These are phyloP conservation scores for Tetragonula carbonaria DNA, from an alignment of 2,888 invertebrate genomes.

Conservation along the genomic window DNA sequence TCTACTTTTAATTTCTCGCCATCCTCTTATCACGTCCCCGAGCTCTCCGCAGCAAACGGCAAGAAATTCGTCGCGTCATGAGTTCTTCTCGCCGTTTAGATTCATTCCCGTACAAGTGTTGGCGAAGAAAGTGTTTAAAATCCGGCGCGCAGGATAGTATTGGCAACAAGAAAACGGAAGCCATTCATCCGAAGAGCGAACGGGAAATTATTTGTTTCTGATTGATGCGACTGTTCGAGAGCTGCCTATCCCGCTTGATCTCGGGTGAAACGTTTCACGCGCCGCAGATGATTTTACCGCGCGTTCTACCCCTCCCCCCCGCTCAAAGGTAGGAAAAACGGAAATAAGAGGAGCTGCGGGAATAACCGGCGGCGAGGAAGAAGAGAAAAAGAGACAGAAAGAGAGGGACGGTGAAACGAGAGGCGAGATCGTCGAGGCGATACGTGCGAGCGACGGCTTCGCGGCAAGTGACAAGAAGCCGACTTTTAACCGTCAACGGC, in stretches of 20 bases:
- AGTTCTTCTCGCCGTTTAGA: conserved; percentile 2
- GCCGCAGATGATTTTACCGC: conserved; percentile 8
- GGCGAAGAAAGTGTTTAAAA: background rate
- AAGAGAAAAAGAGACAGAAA: background rate
- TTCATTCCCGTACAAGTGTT: background rate
- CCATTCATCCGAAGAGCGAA: conserved; percentile 17
- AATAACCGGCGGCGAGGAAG: background rate
- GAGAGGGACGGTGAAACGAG: conserved; percentile 38
- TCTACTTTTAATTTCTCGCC: background rate
- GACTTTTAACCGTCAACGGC: conserved; percentile 74
- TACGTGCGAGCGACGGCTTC: conserved; percentile 58
- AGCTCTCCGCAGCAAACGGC: background rate
- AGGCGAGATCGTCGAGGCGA: conserved; percentile 46
- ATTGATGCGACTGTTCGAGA: background rate
- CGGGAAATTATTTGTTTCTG: conserved; percentile 41
- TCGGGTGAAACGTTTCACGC: conserved; percentile 7
- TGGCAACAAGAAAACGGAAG: conserved; percentile 5
- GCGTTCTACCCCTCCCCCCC: background rate
- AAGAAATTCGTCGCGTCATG: background rate
- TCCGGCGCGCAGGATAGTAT: background rate
- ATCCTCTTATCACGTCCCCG: background rate
- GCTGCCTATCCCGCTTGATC: background rate
- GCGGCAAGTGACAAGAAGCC: conserved; percentile 64
- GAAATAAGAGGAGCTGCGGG: conserved; percentile 9
- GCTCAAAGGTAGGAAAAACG: conserved; percentile 29